A percentile compares a stretch with the other conserved stretches of the same genome.
Conservation (phyloP, 2,888 invertebrate genomes). For the Gastracanthus pulcherrimus region DNA sequence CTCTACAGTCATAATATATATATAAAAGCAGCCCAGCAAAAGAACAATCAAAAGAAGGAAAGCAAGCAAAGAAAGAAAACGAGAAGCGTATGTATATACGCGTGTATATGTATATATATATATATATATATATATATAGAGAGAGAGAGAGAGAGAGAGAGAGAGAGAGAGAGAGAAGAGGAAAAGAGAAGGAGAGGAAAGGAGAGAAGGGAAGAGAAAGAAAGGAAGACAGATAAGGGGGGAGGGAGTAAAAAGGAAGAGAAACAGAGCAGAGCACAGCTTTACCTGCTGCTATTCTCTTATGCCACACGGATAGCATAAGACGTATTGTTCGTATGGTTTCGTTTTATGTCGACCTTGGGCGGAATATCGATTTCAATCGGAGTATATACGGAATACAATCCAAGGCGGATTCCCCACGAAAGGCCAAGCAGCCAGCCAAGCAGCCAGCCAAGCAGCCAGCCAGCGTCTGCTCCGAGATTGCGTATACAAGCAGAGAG, state of each 20-base stretch:
- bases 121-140: no score
- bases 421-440: conserved; percentile 37
- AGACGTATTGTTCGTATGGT: conserved; percentile 68
- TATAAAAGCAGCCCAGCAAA: conserved; percentile 22
- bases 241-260: conserved; percentile 36
- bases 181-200: conserved; percentile 69
- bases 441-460: not conserved
- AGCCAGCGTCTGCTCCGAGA: conserved; percentile 22
- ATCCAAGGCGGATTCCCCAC: conserved; percentile 65
- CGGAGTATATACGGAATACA: conserved; percentile 68
- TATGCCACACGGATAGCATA: conserved; percentile 60
- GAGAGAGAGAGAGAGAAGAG: not conserved
- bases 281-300: conserved; percentile 61
- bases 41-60: no score
- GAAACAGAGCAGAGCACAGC: conserved; percentile 60
- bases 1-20: conserved; percentile 13
- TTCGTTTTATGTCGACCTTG: conserved; percentile 68
- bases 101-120: no score
- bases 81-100: no score
- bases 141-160: not conserved
- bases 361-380: conserved; percentile 72
- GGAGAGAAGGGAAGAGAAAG: not conserved
- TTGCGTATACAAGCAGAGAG: conserved; percentile 46
- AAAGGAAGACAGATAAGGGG: not conserved
- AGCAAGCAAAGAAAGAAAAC: not conserved